Base-by-base conservation (phyloP, 2,888 invertebrate genomes). In the Aleiodes testaceus region DNA sequence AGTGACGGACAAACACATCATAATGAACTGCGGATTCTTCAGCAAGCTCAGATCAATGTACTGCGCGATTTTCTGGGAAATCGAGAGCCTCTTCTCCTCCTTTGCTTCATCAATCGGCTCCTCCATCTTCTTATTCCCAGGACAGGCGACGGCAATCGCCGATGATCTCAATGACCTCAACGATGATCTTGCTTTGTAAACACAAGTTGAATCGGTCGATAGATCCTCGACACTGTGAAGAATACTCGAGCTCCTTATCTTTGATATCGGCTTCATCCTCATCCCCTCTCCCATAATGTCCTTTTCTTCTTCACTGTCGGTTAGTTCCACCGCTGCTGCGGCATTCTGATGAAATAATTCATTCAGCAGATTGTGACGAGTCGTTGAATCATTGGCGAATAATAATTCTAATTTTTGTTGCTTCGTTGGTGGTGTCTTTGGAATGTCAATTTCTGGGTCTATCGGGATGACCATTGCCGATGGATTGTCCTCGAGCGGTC, bases 201-300 rank as follows among this genome's bases (percentile, higher is more conserved):
- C 92, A 82, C 93, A 93, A 0, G 93, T 93, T 12, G 93, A 93
- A 87, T 93, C 93, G 0, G 93, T 93, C 59, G 92, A 92, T 11
- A 93, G 87, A 79, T 93, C 94, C 82, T 93, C 93, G 0, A 93
- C 93, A 0, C 93, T 93, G 82, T 93, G 93, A 5, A 93, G 88
- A 66, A 93, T 90, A 2, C 93, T 93, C 0, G 93, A 93, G 9
- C 93, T 93, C 7, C 93, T 89, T 1, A 92, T 92, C 22, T 92
- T 92, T 1, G 92, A 89, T 76, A 90, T 90, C 47, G 90, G 90
- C 73, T 90, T 90, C 79, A 89, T 88, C 50, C 88, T 88, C 22
- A 90, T 87, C 9, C 88, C 88, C 77, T 90, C 90, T 16, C 90
- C 90, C 79, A 90, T 87, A 52, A 89, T 89, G 72, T 91, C 91